Base-by-base conservation (phyloP, 2,888 invertebrate species). In the Plebejus argus region DNA sequence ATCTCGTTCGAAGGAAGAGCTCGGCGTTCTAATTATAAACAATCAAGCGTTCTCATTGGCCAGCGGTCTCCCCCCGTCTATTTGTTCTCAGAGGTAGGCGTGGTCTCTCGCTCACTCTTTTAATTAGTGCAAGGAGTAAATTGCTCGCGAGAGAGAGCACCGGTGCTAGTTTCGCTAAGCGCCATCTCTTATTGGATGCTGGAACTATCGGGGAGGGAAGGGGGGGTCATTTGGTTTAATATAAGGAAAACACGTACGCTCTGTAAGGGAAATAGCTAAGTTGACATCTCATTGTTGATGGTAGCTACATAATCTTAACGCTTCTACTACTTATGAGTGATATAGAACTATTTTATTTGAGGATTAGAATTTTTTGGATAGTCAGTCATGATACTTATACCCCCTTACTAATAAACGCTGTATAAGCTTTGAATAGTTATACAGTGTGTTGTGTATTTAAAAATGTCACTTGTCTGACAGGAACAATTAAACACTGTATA, bases 101-200 rank as follows among this genome's bases (percentile, higher is more conserved):
- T 89, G 92, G 92, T 86, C 83, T 90, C 91, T 90, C 90, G 90
- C 91, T 92, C 92, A 89, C 92, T 91, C 92, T 94, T 94, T 94
- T 94, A 94, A 94, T 94, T 94, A 94, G 94, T 93, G 92, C 90
- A 92, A 94, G 93, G 94, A 94, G 94, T 94, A 94, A 94, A 94
- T 94, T 94, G 94, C 89, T 91, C 87, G 91, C 85, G 92, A 90
- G 91, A 90, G 94, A 92, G 92, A 87, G 86, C 89, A 88, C 87
- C 82, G 82, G 83, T 82, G 82, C 83, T 92, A 91, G 91, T 91
- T 91, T 89, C 84, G 85, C 85, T 85, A 84, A 87, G 86, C 92
- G 92, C 92, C 93, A 92, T 90, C 93, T 92, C 91, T 91, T 91
- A 92, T 91, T 92, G 93, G 92, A 90, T 89, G 91, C 87, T 87